Conservation (phyloP, 2,113 vertebrate species). For the Rhinolophus ferrumequinum region DNA sequence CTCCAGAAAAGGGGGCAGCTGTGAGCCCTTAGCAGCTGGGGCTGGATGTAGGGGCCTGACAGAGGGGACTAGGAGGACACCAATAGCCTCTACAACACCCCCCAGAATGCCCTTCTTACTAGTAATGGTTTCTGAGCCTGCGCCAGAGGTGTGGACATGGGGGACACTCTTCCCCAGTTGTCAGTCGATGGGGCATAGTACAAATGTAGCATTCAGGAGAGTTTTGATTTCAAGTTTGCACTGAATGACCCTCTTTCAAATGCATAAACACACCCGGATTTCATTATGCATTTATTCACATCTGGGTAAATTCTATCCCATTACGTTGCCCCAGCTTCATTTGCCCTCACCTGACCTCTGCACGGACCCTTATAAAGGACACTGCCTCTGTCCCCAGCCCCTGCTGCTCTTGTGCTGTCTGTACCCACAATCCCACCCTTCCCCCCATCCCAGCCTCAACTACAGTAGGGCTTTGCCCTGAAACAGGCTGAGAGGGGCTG, state of each 20-base stretch:
- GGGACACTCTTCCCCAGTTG: neutral
- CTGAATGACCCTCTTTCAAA: neutral
- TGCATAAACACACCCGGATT: neutral
- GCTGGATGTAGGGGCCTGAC: fast-evolving
- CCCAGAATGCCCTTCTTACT: neutral
- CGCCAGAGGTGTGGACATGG: neutral
- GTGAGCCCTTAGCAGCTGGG: neutral
- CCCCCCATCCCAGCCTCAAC: neutral
- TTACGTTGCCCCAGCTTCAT: neutral
- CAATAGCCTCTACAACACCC: no score
- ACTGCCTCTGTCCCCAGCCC: neutral
- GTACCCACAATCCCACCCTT: no score
- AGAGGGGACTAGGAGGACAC: neutral
- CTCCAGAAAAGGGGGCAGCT: neutral
- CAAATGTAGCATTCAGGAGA: neutral
- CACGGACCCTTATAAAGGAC: neutral
- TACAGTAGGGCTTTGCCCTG: neutral
- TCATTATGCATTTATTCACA: neutral
- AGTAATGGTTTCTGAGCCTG: neutral
- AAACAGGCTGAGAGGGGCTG: neutral
- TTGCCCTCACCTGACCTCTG: neutral
- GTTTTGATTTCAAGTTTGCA: neutral
- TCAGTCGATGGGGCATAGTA: neutral
- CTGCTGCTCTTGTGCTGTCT: neutral
- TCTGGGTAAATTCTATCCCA: neutral